Conservation (phyloP, 2,888 invertebrate species). For the Drosophila koepferae region DNA sequence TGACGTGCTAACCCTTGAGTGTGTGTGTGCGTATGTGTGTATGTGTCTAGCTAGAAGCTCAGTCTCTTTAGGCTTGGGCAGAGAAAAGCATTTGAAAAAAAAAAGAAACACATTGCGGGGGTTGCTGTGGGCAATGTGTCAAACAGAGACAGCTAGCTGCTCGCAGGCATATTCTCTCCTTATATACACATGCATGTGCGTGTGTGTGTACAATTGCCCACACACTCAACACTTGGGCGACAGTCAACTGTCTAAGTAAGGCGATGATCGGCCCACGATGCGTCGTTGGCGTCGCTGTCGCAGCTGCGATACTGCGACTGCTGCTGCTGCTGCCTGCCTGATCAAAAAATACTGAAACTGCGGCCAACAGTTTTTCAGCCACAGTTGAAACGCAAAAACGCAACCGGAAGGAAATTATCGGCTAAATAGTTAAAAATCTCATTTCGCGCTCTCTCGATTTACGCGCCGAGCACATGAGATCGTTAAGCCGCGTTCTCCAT, state of each 20-base stretch:
- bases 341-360: conserved; percentile 39
- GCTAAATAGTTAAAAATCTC: conserved; percentile 56
- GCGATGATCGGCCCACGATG: conserved; percentile 80
- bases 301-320: conserved; percentile 21
- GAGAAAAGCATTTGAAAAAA: conserved; percentile 67
- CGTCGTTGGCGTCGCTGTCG: conserved; percentile 43
- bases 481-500: conserved; percentile 58
- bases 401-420: conserved; percentile 80
- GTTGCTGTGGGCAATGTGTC: conserved; percentile 40
- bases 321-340: conserved; percentile 10
- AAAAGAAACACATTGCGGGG: conserved; percentile 60
- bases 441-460: conserved; percentile 48
- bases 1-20: conserved; percentile 63
- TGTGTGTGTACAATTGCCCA: conserved; percentile 72
- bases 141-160: conserved; percentile 53
- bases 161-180: conserved; percentile 25
- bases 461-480: conserved; percentile 73
- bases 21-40: conserved; percentile 3
- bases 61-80: conserved; percentile 48
- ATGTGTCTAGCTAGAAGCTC: conserved; percentile 66
- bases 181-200: conserved; percentile 1
- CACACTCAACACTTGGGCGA: conserved; percentile 72
- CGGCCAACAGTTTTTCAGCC: conserved; percentile 71
- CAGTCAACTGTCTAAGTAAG: conserved; percentile 79
- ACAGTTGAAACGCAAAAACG: conserved; percentile 78